Base-by-base conservation (phyloP, 2,888 invertebrate species). In the Calameuta filiformis region DNA sequence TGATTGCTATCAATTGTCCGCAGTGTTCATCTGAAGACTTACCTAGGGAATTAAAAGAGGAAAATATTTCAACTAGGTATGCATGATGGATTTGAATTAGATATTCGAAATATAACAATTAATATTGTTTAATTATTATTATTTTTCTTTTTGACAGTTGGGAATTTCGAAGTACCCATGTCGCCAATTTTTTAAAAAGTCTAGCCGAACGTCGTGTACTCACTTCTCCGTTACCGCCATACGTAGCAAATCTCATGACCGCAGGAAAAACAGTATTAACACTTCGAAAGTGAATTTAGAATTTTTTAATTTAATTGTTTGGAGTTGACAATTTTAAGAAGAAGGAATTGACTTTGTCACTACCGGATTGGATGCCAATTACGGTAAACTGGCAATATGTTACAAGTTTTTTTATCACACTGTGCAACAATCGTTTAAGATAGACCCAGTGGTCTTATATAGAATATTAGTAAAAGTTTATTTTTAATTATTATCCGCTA, bases 141-240 rank as follows among this genome's bases (percentile, higher is more conserved):
- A n/a, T 74, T 76, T 73, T 73, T n/a, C 73, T 12, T 56, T 75
- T 34, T 83, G 85, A 76, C 76, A 90, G 90, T 34, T 88, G 89
- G 85, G 86, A 89, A 80, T 90, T 89, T 80, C 86, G 83, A n/a
- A 89, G 90, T 81, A 81, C 69, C 31, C 84, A 87, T 75, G 81
- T 90, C 68, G 82, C 84, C 35, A 76, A 73, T 4, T 85, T 85
- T 68, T 78, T 91, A 68, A 84, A 82, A 30, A 82, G 80, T 79
- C 79, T 90, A 74, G 84, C 86, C 73, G 86, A 86, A 77, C 81
- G 82, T 35, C 77, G 82, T 75, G 80, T 88, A 69, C 40, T 90
- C 3, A 68, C 69, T 34, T 81, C 83, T 77, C 91, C 91, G 78
- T 78, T 88, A 37, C 91, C 91, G 34, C 23, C 75, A 68, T 91